Conservation (phyloP, 2,113 vertebrate genomes). For the Dendropsophus ebraccatus region DNA sequence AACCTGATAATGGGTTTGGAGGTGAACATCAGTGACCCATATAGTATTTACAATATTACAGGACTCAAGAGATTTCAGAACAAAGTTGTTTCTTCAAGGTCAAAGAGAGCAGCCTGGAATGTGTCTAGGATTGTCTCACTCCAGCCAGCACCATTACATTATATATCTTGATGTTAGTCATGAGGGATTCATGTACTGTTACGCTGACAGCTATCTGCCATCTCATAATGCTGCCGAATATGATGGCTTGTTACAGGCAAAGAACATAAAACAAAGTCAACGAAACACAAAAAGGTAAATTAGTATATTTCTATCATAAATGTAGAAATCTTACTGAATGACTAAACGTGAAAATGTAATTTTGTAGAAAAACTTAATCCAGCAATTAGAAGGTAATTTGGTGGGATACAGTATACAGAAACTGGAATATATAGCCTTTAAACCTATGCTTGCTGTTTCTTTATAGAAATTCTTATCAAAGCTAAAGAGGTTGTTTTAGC, state of each 20-base stretch:
- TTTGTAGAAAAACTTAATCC: too few relatives aligned
- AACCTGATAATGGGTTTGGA: not conserved
- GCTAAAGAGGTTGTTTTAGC: too few relatives aligned
- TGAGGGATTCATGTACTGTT: not conserved
- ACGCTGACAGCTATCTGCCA: conserved; percentile 11
- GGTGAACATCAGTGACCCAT: not conserved
- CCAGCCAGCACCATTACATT: not conserved
- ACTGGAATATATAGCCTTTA: too few relatives aligned
- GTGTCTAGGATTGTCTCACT: conserved; percentile 15
- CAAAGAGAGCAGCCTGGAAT: not conserved
- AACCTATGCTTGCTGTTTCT: too few relatives aligned
- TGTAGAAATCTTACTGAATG: too few relatives aligned
- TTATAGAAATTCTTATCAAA: too few relatives aligned
- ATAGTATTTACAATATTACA: conserved; percentile 11
- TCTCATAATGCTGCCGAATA: not conserved
- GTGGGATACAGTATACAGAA: too few relatives aligned
- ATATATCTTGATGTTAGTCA: conserved; percentile 23
- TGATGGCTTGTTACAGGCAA: not conserved
- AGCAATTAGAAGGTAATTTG: too few relatives aligned
- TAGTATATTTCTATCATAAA: too few relatives aligned
- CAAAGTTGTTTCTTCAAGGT: conserved; percentile 5
- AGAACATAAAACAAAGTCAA: not conserved
- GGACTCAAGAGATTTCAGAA: not conserved
- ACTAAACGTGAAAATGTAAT: too few relatives aligned
- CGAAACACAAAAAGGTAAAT: not conserved